Evolutionary conservation across 2,888 invertebrate species (phyloP), one percentile per base, ranked within the genome.

Genomic region (Cataglyphis albicans): DNA sequence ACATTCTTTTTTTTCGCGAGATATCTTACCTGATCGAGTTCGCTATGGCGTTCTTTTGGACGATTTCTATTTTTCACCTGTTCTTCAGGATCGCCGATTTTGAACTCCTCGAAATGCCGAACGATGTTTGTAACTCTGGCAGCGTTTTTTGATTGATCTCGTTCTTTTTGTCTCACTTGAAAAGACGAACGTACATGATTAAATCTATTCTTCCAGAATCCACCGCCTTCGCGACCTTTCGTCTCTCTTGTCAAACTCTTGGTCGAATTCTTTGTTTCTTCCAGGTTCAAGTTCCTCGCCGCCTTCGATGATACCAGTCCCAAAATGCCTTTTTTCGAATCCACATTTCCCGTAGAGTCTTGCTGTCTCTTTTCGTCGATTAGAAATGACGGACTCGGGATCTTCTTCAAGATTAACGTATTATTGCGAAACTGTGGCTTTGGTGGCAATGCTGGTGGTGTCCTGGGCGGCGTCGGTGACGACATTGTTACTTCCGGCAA

Each of bases 371-470:
- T 92, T 59, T 94, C 94, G 70, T 94, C 92, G 61, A 94, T 94
- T 25, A 94, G 86, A 55, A 94, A 94, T n/a, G 94, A 94, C 0
- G 94, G 94, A 88, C 94, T 94, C 1, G 94, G 94, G 21, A 94
- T 94, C 64, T 94, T 94, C 76, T 94, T 94, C 32, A 94, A 84
- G 4, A 94, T 91, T 12, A 94, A 74, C 0, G 94, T 94, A 70
- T 93, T 94, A 63, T 92, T 93, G 25, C 90, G 84, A 68, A 92
- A 93, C 32, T 92, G 92, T 91, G 97, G 97, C 95, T 98, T 97
- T 65, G 98, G 97, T 84, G 98, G 97, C 93, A 98, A 95, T 87
- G 97, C 97, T 92, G 97, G 95, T 91, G 96, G 95, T 85, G 96
- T 96, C 94, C 96, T 96, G 82, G 92, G 93, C 55, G 90, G 84